Conservation (phyloP, 1,140 invertebrate genomes). For the Drosophila ironensis region DNA sequence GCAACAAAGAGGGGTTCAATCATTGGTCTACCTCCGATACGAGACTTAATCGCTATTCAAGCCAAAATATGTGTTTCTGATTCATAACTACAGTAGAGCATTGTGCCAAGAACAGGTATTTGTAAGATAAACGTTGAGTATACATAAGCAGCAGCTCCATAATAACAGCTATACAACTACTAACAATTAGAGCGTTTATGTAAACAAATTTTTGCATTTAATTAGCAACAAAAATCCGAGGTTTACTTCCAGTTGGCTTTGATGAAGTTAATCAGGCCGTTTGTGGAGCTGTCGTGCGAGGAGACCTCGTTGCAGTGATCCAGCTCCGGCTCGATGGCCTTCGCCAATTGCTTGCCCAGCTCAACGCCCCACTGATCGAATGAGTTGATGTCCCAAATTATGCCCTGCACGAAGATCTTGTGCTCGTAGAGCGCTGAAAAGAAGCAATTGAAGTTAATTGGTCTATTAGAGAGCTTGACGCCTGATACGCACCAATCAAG, state of each 20-base stretch:
- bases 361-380: conserved; percentile 99
- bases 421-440: conserved; percentile 97
- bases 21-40: conserved; percentile 37
- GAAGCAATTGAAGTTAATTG: conserved; percentile 25
- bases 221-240: conserved; percentile 35
- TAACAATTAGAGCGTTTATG: conserved; percentile 44
- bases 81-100: conserved; percentile 34
- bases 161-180: conserved; percentile 39
- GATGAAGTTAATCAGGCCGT: conserved; percentile 97
- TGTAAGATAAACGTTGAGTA: conserved; percentile 7
- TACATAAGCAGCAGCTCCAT: conserved; percentile 27
- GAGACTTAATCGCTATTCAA: conserved; percentile 50
- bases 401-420: conserved; percentile 99
- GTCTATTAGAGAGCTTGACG: not conserved
- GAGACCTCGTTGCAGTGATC: conserved; percentile 84
- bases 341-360: conserved; percentile 98
- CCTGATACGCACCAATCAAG: conserved; percentile 91
- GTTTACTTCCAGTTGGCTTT: conserved; percentile 85
- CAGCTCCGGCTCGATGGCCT: conserved; percentile 97
- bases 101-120: conserved; percentile 51
- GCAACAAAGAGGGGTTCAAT: conserved; percentile 61
- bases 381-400: conserved; percentile 99
- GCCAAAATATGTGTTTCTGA: conserved; percentile 29
- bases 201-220: conserved; percentile 36
- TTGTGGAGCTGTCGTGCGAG: conserved; percentile 95